Percentiles rank a stretch among this genome's conserved stretches.
These are phyloP conservation scores for Galerucella nymphaeae DNA, from an alignment of 2,888 invertebrate species.

Conservation along the genomic window DNA sequence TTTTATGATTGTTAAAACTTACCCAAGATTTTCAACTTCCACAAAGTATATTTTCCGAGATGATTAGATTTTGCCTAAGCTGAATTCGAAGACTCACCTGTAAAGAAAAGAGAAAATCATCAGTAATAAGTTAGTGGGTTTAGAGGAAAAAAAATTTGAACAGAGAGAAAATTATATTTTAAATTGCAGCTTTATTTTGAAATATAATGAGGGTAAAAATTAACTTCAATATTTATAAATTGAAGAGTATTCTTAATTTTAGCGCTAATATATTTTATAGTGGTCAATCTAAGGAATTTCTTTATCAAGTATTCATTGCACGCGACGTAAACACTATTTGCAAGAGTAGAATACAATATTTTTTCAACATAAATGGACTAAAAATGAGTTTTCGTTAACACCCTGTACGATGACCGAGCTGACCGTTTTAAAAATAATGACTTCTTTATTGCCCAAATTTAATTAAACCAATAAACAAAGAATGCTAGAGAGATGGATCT, in stretches of 20 bases:
- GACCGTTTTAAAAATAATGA: constrained; percentile 29
- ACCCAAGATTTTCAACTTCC: constrained; percentile 13
- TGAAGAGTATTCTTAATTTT: no score
- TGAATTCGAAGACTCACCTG: constrained; percentile 1
- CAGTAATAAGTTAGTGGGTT: neutral
- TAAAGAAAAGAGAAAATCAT: constrained; percentile 11
- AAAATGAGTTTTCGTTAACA: neutral
- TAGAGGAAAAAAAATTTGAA: neutral
- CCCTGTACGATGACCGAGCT: constrained; percentile 17
- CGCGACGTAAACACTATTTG: no score
- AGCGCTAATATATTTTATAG: no score
- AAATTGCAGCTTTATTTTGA: no score
- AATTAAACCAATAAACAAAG: constrained; percentile 36
- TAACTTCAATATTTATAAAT: no score
- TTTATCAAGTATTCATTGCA: no score
- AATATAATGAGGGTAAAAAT: no score
- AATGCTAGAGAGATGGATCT: constrained; percentile 29
- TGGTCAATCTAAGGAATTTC: no score
- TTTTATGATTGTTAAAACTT: constrained; percentile 16
- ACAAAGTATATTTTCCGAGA: constrained; percentile 12
- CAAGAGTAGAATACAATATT: no score
- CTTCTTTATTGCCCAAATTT: constrained; percentile 34
- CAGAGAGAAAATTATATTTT: neutral
- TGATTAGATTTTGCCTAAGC: neutral
- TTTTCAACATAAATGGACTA: no score